Evolutionary conservation across 2,888 invertebrate species (phyloP), one percentile per base, ranked within the genome.

Genomic region (Hesperia comma): DNA sequence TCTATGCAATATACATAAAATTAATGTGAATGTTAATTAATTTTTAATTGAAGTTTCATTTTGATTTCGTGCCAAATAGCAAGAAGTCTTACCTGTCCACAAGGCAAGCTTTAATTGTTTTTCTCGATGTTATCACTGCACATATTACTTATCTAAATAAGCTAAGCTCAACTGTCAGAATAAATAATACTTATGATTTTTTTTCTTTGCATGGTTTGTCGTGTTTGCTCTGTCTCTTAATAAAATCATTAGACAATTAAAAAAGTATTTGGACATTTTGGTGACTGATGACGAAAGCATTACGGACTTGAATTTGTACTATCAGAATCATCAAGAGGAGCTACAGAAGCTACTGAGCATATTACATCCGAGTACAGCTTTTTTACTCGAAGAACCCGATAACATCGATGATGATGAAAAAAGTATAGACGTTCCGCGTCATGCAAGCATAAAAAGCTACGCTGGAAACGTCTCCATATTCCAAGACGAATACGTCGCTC

Each of bases 221-320:
- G 86, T 89, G 86, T 79, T 81, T 78, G 71, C 69, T 68, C 67
- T 62, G 71, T 66, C 63, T 71, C 41, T 58, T 64, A 58, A 66
- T 66, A 53, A 26, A 78, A 81, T 79, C 74, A 76, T 72, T 82
- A 93, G 93, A 82, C 91, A 93, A 81, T 83, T 93, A 80, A 90
- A 87, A 84, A 94, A 94, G 77, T 94, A 94, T 84, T 90, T 94
- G 87, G 94, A 94, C 87, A 94, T 94, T 90, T 88, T 94, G 78
- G 93, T 91, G 75, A 88, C 92, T 15, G 89, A 91, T 63, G 89
- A 93, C 63, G 91, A 92, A 62, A 90, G 80, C 55, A 82, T 84
- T 1, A 82, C 86, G 6, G 92, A 91, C 72, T 74, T 92, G 69
- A 88, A 86, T 69, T 79, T 87, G 64, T 92, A 92, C 63, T 92